Base-by-base conservation (phyloP, 1,140 invertebrate genomes). In the Tetramorium simillimum region DNA sequence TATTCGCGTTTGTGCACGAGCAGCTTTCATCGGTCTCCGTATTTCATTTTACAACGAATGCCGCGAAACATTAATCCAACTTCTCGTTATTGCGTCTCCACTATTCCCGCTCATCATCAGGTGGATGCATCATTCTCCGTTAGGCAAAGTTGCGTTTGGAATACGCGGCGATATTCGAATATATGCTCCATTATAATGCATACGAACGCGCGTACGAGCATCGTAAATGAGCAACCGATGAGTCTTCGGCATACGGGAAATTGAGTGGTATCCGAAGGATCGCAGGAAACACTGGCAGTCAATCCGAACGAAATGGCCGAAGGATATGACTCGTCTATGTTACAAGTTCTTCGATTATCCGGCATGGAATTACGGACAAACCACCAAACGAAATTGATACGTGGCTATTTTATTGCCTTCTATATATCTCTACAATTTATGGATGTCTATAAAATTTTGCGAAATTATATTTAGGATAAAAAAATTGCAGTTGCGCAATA, bases 231-330 rank as follows among this genome's bases (percentile, higher is more conserved):
- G 46, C 24, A 40, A 24, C 46, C 18, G 24, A 14, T 2, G 53
- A 70, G 69, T 82, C 78, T 89, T 89, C 63, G 40, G 56, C 56
- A 53, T 76, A 82, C 53, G 87, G 85, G 88, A 86, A 88, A 89
- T 89, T 85, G 85, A 88, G 65, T 46, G 63, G 62, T 21, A 56
- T 16, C 28, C 18, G 43, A 75, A 84, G 77, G 81, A 70, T 53
- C 81, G 56, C 24, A 73, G 88, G 72, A 73, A 88, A 85, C 81
- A 77, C 53, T 46, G 18, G 80, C 67, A 46, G 67, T 60, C 69
- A 75, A 84, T 73, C 53, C 28, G 24, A 37, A 75, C 69, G 24
- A 60, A 75, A 84, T 75, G 69, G n/a, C 43, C 56, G 69, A 84
- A 75, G 75, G 69, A 49, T 75, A 75, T 62, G 53, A 75, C 65